phyloP scores from a whole-genome alignment of 2,888 invertebrate species.

The Xiphydria camelus region DNA sequence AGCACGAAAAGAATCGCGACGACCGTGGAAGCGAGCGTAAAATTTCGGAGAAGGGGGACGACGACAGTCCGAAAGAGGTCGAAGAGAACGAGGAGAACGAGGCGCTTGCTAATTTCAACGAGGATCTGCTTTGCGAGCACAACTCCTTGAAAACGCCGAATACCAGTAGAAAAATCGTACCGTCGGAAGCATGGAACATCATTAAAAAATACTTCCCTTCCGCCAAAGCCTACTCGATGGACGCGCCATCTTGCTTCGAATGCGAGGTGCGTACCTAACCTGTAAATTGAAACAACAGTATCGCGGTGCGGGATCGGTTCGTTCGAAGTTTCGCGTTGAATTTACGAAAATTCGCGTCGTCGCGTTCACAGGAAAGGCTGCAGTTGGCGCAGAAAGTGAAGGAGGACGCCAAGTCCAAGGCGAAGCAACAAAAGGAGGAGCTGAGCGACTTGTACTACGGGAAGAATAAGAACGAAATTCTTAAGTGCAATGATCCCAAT shows the following conservation, averaged over 20 bases:
- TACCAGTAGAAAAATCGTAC: constrained; percentile 58
- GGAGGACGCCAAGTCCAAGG: constrained; percentile 49
- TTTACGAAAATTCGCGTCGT: too few species aligned
- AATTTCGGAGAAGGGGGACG: constrained; percentile 15
- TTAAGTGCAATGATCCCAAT: constrained; percentile 32
- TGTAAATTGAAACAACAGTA: too few species aligned
- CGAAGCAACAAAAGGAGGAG: constrained; percentile 48
- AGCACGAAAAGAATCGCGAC: constrained; percentile 39
- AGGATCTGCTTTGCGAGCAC: constrained; percentile 63
- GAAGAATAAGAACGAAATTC: constrained; percentile 42
- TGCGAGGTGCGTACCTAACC: constrained; percentile 42
- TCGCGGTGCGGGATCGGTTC: too few species aligned
- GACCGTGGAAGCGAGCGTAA: constrained; percentile 19
- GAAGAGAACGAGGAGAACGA: constrained; percentile 50
- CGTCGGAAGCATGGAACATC: constrained; percentile 60
- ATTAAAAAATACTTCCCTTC: constrained; percentile 59
- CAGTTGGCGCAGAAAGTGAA: constrained; percentile 46
- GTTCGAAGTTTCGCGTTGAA: too few species aligned
- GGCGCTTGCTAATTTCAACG: constrained; percentile 59
- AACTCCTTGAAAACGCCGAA: constrained; percentile 51
- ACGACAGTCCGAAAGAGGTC: constrained; percentile 27
- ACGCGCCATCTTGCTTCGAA: constrained; percentile 46
- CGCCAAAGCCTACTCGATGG: constrained; percentile 50
- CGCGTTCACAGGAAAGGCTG: constrained; percentile 40
- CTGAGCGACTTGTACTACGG: constrained; percentile 46